phyloP scores from a whole-genome alignment of 2,113 vertebrate genomes.

The Procavia capensis region DNA sequence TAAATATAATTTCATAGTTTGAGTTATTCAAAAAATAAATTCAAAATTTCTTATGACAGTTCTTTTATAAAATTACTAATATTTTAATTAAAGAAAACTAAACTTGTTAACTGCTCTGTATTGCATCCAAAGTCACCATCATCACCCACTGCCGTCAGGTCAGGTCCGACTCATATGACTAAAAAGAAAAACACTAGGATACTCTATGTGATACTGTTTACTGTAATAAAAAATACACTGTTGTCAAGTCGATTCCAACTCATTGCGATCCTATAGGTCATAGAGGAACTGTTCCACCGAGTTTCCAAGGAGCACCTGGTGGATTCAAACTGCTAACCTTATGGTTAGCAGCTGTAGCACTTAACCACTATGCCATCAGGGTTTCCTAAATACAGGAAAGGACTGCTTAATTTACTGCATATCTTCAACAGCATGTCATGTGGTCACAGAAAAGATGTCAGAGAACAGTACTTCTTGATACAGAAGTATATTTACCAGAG shows the following conservation, averaged over 20 bases:
- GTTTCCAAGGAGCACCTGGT: too few species aligned
- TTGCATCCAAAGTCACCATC: background rate
- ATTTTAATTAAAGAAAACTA: background rate
- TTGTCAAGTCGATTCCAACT: too few species aligned
- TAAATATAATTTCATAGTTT: slow-evolving; percentile 1
- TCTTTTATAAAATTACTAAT: slow-evolving; percentile 18
- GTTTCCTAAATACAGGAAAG: slow-evolving; percentile 7
- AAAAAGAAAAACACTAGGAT: slow-evolving; percentile 33
- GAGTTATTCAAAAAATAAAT: slow-evolving; percentile 44
- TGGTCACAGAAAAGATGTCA: background rate
- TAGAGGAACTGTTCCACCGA: too few species aligned
- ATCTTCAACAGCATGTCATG: background rate
- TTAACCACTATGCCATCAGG: too few species aligned
- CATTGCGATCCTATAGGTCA: too few species aligned
- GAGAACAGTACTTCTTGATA: background rate
- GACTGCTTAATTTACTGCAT: background rate
- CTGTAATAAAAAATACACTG: background rate
- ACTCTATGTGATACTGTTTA: background rate
- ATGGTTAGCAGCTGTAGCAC: too few species aligned
- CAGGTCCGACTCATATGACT: too few species aligned
- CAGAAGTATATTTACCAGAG: background rate
- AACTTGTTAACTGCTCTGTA: background rate
- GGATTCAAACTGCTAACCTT: too few species aligned
- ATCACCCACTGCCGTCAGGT: too few species aligned
- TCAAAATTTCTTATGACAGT: background rate